Percentiles rank a stretch among this genome's conserved stretches.
Evolutionary conservation across 2,888 invertebrate genomes (phyloP).

Genomic region (Prosapia bicincta): DNA sequence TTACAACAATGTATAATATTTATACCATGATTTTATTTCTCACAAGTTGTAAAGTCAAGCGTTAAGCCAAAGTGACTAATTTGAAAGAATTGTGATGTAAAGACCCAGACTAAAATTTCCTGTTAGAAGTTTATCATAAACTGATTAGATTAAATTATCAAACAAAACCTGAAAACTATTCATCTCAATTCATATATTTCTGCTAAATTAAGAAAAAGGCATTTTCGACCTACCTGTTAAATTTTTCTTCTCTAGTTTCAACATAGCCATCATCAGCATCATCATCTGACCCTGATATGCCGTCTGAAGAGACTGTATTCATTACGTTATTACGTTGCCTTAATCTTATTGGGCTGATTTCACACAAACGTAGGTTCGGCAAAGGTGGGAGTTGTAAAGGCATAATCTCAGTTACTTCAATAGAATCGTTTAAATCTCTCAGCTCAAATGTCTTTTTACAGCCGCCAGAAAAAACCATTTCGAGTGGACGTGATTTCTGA

Average conservation of each 20-base stretch:
- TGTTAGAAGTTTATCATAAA: too few relatives aligned
- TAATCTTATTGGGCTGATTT: neutral
- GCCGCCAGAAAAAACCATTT: slow-evolving; percentile 45
- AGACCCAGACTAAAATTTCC: too few relatives aligned
- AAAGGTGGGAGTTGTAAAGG: slow-evolving; percentile 21
- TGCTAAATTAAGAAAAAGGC: too few relatives aligned
- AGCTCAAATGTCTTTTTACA: slow-evolving; percentile 58
- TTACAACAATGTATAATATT: too few relatives aligned
- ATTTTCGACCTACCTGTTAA: slow-evolving; percentile 68
- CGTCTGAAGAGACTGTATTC: neutral
- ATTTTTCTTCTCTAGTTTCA: slow-evolving; percentile 62
- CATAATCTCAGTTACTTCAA: slow-evolving; percentile 28
- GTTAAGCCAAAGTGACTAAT: too few relatives aligned
- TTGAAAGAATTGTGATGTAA: too few relatives aligned
- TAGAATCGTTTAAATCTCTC: slow-evolving; percentile 56
- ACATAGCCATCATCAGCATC: slow-evolving; percentile 49
- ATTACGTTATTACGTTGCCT: neutral
- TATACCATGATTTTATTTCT: too few relatives aligned
- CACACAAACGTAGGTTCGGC: neutral
- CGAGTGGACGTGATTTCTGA: slow-evolving; percentile 39
- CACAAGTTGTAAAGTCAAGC: too few relatives aligned
- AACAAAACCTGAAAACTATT: too few relatives aligned
- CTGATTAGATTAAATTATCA: too few relatives aligned
- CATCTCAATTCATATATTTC: too few relatives aligned
- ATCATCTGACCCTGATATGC: neutral